Base-by-base conservation (phyloP, 2,888 invertebrate genomes). In the Lacanobia wlatinum region DNA sequence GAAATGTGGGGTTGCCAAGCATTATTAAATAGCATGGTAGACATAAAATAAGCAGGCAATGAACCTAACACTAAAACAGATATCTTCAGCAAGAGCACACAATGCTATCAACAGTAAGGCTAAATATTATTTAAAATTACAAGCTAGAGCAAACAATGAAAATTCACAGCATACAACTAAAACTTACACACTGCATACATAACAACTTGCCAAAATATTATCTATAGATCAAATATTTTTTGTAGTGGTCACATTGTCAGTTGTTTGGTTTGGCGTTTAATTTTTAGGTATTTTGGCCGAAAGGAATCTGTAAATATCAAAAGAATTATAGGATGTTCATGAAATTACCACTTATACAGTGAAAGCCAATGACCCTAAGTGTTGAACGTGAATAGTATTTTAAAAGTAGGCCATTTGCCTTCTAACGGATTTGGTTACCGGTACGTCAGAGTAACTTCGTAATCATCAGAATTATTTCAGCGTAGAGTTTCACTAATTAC, bases 391-490 rank as follows among this genome's bases (percentile, higher is more conserved):
- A 86, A 82, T 82, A 87, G 84, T 95, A 96, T 96, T 96, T 96
- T 87, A 46, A 83, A 92, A 91, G 87, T 92, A 92, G 92, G 92
- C 91, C 91, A 92, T 84, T 90, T 84, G 86, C 84, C 84, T 88
- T 79, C n/a, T 90, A 89, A 88, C 89, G 87, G 91, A 90, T 91
- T 96, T 95, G 96, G 96, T 96, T 96, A 96, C 96, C 96, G 96
- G 96, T 96, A 94, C 93, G 93, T 93, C 92, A 92, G 90, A 88
- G 71, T 77, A 75, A 81, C 89, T 87, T 88, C 88, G 82, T 88
- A 90, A 87, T 91, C 87, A 84, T 84, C 76, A 76, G 84, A 84
- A 84, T 84, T 84, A 80, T 85, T 80, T 80, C 40, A 65, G 34
- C 53, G 16, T 63, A 59, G 50, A 75, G 59, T 81, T 82, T 72